These are phyloP conservation scores for Spisula solida DNA, from an alignment of 2,888 invertebrate genomes.

Conservation along the genomic window DNA sequence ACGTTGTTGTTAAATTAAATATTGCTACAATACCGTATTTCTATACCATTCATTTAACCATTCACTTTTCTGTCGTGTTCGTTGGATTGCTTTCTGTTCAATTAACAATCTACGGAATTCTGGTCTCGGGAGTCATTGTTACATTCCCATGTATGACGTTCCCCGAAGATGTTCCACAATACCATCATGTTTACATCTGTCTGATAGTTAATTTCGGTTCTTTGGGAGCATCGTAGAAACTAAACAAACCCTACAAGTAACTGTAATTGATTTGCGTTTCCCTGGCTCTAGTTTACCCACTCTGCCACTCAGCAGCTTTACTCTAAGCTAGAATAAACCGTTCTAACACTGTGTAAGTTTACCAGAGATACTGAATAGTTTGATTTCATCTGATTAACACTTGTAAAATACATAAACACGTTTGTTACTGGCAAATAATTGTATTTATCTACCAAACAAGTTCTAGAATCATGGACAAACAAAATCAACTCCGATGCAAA, in stretches of 20 bases:
- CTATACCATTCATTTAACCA: background rate
- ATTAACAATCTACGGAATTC: slow-evolving; percentile 35
- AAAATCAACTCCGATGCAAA: slow-evolving; percentile 48
- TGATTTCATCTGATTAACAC: slow-evolving; percentile 58
- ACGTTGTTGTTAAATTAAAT: slow-evolving; percentile 24
- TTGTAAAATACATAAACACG: slow-evolving; percentile 67
- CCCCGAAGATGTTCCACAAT: slow-evolving; percentile 2
- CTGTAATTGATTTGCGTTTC: slow-evolving; percentile 64
- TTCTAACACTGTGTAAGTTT: slow-evolving; percentile 72
- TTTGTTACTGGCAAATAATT: slow-evolving; percentile 62
- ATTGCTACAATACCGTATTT: background rate
- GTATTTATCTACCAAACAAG: slow-evolving; percentile 68
- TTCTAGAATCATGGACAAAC: slow-evolving; percentile 44
- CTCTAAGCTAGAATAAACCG: slow-evolving; percentile 61
- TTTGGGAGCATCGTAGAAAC: slow-evolving; percentile 40
- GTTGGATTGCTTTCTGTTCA: slow-evolving; percentile 37
- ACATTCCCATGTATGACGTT: slow-evolving; percentile 14
- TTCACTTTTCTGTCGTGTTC: background rate
- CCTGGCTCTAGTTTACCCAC: slow-evolving; percentile 54
- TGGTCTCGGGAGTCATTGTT: slow-evolving; percentile 22
- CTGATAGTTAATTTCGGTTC: slow-evolving; percentile 44
- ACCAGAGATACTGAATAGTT: slow-evolving; percentile 58
- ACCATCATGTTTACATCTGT: slow-evolving; percentile 29
- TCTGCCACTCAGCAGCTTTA: slow-evolving; percentile 56
- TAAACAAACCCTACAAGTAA: slow-evolving; percentile 55